These are phyloP conservation scores for Bombylius major DNA, from an alignment of 2,888 invertebrate genomes.

Conservation along the genomic window DNA sequence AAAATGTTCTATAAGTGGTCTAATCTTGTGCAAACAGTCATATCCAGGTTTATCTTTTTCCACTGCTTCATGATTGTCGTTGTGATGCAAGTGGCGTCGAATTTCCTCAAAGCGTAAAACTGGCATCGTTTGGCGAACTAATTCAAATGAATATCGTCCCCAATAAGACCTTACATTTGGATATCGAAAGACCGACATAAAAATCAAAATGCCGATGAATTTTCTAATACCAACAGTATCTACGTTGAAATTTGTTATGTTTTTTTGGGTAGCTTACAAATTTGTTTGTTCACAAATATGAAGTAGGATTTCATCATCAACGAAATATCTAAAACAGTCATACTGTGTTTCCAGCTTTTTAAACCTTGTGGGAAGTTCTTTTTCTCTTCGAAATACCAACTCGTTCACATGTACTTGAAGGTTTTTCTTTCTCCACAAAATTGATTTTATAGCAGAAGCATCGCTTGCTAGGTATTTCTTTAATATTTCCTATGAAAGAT, in stretches of 20 bases:
- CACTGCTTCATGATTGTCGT: conserved; percentile 14
- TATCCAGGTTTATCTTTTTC: conserved; percentile 12
- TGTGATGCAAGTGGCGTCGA: conserved; percentile 14
- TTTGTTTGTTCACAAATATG: conserved; percentile 12
- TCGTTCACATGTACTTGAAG: too few species aligned
- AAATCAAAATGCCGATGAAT: conserved; percentile 13
- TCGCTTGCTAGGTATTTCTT: too few species aligned
- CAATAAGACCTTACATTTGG: conserved; percentile 13
- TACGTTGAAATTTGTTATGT: conserved; percentile 10
- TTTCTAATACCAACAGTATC: conserved; percentile 10
- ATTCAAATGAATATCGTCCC: conserved; percentile 13
- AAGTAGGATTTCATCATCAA: conserved; percentile 10
- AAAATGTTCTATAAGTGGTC: conserved; percentile 12
- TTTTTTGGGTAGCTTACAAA: conserved; percentile 11
- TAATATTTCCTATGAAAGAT: too few species aligned
- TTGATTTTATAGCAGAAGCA: too few species aligned
- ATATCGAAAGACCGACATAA: conserved; percentile 12
- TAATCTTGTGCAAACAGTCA: conserved; percentile 14
- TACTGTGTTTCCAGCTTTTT: conserved; percentile 3
- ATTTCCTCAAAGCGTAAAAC: conserved; percentile 13
- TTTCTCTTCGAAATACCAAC: neutral
- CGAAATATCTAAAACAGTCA: conserved; percentile 8
- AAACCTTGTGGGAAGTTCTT: conserved; percentile 3
- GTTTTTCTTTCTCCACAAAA: too few species aligned
- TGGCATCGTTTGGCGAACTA: conserved; percentile 13